Conservation (phyloP, 2,797 vertebrate genomes). For the Neosalanx taihuensis region DNA sequence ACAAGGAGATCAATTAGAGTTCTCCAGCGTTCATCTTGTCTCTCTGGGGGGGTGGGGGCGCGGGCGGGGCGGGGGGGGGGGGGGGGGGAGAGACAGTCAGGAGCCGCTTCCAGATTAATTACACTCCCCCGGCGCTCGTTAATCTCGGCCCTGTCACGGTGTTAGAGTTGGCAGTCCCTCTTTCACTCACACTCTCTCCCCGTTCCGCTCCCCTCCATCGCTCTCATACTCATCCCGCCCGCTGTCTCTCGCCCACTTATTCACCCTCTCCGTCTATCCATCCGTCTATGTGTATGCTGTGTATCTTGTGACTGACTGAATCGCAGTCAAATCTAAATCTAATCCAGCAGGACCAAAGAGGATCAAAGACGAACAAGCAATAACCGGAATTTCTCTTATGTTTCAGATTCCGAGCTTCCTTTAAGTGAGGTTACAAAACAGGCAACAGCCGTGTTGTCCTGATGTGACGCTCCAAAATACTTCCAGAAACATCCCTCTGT, state of each 20-base stretch:
- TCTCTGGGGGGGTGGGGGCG: neutral
- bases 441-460: no score
- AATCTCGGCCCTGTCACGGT: constrained; percentile 50
- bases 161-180: constrained; percentile 1
- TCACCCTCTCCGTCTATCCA: neutral
- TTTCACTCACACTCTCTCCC: neutral
- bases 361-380: neutral
- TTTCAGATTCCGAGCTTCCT: no score
- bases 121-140: constrained; percentile 45
- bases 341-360: neutral
- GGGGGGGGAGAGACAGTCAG: constrained; percentile 22
- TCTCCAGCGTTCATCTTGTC: constrained; percentile 4
- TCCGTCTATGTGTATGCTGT: neutral
- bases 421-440: no score
- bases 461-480: no score
- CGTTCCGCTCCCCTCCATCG: neutral
- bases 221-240: neutral
- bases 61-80: neutral
- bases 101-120: constrained; percentile 44
- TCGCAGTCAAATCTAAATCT: neutral
- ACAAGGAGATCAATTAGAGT: constrained; percentile 3
- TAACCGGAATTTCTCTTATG: no score
- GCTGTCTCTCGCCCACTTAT: neutral
- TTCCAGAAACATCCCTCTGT: no score
- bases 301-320: neutral